Evolutionary conservation across 2,888 invertebrate species (phyloP).

Genomic region (Serripes groenlandicus): DNA sequence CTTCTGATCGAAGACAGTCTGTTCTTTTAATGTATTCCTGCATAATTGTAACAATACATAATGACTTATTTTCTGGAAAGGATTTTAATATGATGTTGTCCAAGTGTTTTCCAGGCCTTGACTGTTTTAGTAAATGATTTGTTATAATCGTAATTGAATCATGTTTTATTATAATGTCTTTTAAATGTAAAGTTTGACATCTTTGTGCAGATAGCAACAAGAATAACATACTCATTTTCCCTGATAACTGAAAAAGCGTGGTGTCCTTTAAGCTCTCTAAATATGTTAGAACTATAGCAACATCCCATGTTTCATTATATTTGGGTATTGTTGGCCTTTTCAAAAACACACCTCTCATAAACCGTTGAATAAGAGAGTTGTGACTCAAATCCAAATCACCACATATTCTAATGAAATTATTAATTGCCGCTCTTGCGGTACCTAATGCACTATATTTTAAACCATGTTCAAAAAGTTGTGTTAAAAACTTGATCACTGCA

Average conservation of each 20-base stretch:
- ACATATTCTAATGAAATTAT: constrained; percentile 15
- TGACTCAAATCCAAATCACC: neutral
- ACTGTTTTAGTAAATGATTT: no score
- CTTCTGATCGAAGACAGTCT: neutral
- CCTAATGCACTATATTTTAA: constrained; percentile 10
- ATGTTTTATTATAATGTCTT: no score
- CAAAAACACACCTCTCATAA: neutral
- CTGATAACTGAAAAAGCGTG: neutral
- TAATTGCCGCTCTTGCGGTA: no score
- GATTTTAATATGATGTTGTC: neutral
- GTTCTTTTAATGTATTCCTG: neutral
- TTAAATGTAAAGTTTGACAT: neutral
- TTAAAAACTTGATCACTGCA: constrained; percentile 28
- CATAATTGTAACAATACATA: neutral
- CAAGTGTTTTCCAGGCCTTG: neutral
- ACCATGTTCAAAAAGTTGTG: constrained; percentile 1
- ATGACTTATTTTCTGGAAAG: neutral
- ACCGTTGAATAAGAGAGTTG: neutral
- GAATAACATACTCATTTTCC: neutral
- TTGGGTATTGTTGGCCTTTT: neutral
- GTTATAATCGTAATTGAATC: no score
- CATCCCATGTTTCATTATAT: constrained; percentile 2
- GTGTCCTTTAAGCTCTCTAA: neutral
- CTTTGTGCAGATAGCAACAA: neutral
- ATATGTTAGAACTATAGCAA: no score